These are phyloP conservation scores for rabbit (Oryctolagus cuniculus) DNA, from an alignment of 2,113 vertebrate species.

Conservation along the genomic window DNA sequence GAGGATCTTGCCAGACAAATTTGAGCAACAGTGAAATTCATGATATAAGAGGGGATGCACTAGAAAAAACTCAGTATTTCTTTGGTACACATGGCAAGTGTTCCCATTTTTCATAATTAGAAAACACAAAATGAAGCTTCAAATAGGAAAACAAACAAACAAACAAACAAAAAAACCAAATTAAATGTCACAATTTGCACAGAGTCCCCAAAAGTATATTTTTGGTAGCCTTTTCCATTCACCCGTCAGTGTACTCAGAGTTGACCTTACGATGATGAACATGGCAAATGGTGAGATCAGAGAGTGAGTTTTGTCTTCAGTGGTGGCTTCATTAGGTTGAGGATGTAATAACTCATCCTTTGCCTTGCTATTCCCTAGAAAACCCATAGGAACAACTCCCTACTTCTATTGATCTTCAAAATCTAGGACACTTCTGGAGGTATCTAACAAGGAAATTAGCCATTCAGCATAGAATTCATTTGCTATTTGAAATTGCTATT, in stretches of 20 bases:
- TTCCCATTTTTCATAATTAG: not conserved
- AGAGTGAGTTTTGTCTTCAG: not conserved
- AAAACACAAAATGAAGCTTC: constrained; percentile 45
- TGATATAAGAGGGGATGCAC: not conserved
- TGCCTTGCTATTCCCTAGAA: not conserved
- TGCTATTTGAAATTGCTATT: not conserved
- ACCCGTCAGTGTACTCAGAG: not conserved
- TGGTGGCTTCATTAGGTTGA: not conserved
- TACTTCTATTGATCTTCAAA: not conserved
- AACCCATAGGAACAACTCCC: not conserved
- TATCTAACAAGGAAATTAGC: constrained; percentile 10
- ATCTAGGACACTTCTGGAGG: not conserved
- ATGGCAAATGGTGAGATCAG: not conserved
- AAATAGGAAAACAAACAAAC: not conserved
- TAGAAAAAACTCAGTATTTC: not conserved
- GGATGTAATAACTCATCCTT: not conserved
- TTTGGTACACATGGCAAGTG: not conserved
- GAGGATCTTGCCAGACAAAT: not conserved
- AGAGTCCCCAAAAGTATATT: not conserved
- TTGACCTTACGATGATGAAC: not conserved
- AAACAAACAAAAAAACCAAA: not conserved
- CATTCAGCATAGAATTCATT: constrained; percentile 1
- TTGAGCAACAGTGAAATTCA: not conserved
- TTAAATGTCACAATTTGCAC: not conserved
- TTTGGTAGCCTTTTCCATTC: not conserved